Conservation (phyloP, 1,140 invertebrate genomes). For the Bombus superbus region DNA sequence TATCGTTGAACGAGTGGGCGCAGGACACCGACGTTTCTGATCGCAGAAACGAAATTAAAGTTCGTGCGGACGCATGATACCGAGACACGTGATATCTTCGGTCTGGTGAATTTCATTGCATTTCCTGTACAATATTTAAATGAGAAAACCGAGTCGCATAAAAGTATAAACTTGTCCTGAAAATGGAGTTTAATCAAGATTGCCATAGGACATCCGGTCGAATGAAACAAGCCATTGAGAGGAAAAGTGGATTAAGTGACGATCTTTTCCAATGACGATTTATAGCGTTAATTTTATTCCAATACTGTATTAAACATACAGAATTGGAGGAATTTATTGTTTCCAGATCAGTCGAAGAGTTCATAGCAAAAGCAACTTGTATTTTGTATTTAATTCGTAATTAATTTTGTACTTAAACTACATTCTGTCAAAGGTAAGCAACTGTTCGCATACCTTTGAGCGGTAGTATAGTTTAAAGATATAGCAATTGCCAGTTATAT, state of each 20-base stretch:
- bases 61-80: conserved; percentile 35
- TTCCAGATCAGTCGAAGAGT: no score
- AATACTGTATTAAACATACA: no score
- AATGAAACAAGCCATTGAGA: no score
- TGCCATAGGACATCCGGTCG: not conserved
- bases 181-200: conserved; percentile 16
- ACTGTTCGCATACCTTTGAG: no score
- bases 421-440: not conserved
- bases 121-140: conserved; percentile 62
- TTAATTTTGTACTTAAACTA: not conserved
- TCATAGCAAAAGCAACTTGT: no score
- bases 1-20: not conserved
- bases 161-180: conserved; percentile 25
- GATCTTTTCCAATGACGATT: not conserved
- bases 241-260: not conserved
- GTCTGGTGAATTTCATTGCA: conserved; percentile 54
- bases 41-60: conserved; percentile 4
- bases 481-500: not conserved
- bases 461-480: not conserved
- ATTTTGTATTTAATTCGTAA: not conserved
- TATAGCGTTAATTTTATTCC: no score
- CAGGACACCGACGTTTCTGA: not conserved
- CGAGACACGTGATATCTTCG: conserved; percentile 59
- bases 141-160: conserved; percentile 23
- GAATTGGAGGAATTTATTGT: no score